A percentile compares a stretch with the other conserved stretches of the same genome.
These are phyloP conservation scores for Pseudolycoriella hygida DNA, from an alignment of 2,888 invertebrate genomes.

Conservation along the genomic window DNA sequence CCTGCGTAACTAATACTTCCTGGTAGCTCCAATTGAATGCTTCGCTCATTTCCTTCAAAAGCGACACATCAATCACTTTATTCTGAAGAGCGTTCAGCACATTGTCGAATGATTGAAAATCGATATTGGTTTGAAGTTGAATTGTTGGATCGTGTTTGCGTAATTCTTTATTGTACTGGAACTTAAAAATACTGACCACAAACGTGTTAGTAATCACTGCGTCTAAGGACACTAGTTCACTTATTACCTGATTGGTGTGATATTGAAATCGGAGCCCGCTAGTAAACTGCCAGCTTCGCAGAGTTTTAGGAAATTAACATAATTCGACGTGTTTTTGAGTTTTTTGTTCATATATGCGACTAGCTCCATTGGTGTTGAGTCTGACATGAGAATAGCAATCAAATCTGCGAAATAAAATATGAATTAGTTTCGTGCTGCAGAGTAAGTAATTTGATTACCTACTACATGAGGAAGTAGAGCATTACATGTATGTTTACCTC, in stretches of 20 bases:
- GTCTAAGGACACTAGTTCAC: no score
- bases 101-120: conserved; percentile 22
- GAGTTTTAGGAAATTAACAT: not conserved
- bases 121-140: conserved; percentile 21
- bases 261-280: no score
- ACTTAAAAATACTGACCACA: conserved; percentile 13
- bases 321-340: no score
- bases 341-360: no score
- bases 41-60: conserved; percentile 22
- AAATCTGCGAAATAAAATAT: no score
- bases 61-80: conserved; percentile 21
- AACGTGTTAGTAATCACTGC: not conserved
- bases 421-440: no score
- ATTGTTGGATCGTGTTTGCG: conserved; percentile 24
- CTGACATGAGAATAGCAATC: no score
- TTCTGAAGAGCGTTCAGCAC: conserved; percentile 23
- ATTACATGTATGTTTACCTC: no score
- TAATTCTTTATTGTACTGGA: conserved; percentile 26
- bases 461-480: no score
- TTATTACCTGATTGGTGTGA: no score
- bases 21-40: conserved; percentile 28
- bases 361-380: no score
- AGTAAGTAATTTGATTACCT: no score
- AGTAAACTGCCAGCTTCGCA: not conserved
- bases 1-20: conserved; percentile 23